A percentile compares a stretch with the other conserved stretches of the same genome.
Conservation (phyloP, 1,140 invertebrate species). For the Pseudoatta argentina region DNA sequence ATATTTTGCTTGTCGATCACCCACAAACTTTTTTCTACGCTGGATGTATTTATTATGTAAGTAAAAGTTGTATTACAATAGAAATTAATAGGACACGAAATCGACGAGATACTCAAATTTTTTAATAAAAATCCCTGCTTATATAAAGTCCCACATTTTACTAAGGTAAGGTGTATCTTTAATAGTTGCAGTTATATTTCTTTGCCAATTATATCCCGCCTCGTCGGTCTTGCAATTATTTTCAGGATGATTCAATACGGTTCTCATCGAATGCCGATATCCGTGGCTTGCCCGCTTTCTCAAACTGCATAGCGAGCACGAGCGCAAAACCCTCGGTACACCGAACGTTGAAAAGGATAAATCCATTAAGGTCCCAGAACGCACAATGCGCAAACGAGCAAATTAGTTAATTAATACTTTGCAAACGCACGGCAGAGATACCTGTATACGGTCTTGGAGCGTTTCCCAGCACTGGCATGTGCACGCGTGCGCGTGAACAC, state of each 20-base stretch:
- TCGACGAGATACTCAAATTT: constrained; percentile 20
- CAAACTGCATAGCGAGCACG: neutral
- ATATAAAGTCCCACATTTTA: neutral
- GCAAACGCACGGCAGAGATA: constrained; percentile 37
- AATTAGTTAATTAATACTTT: constrained; percentile 64
- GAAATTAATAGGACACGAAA: neutral
- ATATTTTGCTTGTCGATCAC: neutral
- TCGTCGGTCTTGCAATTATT: constrained; percentile 16
- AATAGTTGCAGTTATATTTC: neutral
- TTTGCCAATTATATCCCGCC: neutral
- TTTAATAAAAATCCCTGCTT: neutral
- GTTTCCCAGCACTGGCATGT: neutral
- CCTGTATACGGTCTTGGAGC: constrained; percentile 14
- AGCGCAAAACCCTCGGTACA: constrained; percentile 37
- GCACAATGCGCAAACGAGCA: constrained; percentile 58
- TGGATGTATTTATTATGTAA: neutral
- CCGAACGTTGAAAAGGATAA: constrained; percentile 47
- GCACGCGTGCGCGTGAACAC: constrained; percentile 8
- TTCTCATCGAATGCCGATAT: neutral
- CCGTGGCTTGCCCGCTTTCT: neutral
- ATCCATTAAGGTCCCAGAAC: constrained; percentile 44
- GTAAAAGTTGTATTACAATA: neutral
- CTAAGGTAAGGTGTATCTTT: neutral
- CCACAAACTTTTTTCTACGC: neutral
- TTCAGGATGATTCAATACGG: neutral